Percentiles rank a stretch among this genome's conserved stretches.
phyloP scores from a whole-genome alignment of 1,140 invertebrate species.

The Procambarus virginalis region DNA sequence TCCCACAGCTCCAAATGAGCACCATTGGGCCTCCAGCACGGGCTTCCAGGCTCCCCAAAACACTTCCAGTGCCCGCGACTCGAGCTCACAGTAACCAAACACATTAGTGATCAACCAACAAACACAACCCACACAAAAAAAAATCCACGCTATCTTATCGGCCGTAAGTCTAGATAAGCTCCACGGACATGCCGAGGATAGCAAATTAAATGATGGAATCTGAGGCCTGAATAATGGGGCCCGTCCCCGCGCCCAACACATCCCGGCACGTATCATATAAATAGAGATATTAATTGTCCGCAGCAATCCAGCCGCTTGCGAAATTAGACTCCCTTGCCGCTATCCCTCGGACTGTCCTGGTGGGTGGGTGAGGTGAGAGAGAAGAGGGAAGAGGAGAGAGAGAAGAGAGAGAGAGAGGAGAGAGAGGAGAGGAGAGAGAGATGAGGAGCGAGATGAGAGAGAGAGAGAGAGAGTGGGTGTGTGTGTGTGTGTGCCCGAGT shows the following conservation, averaged over 20 bases:
- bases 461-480: too few species aligned
- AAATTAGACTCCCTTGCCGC: not conserved
- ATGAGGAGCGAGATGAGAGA: not conserved
- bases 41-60: not conserved
- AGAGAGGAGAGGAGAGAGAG: not conserved
- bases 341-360: not conserved
- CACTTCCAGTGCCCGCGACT: not conserved
- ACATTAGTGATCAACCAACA: not conserved
- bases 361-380: not conserved
- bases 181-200: constrained; percentile 17
- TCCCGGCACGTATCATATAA: constrained; percentile 5
- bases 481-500: too few species aligned
- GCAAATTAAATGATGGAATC: constrained; percentile 36
- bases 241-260: not conserved
- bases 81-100: not conserved
- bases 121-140: not conserved
- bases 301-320: not conserved
- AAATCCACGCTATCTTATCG: constrained; percentile 8
- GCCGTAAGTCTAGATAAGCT: constrained; percentile 15
- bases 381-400: too few species aligned
- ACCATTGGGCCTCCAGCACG: not conserved
- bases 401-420: too few species aligned
- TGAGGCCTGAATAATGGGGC: not conserved
- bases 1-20: not conserved
- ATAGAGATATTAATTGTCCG: constrained; percentile 35